Percentiles rank a stretch among this genome's conserved stretches.
These are phyloP conservation scores for Lepidostoma basale DNA, from an alignment of 1,140 invertebrate genomes.

Conservation along the genomic window DNA sequence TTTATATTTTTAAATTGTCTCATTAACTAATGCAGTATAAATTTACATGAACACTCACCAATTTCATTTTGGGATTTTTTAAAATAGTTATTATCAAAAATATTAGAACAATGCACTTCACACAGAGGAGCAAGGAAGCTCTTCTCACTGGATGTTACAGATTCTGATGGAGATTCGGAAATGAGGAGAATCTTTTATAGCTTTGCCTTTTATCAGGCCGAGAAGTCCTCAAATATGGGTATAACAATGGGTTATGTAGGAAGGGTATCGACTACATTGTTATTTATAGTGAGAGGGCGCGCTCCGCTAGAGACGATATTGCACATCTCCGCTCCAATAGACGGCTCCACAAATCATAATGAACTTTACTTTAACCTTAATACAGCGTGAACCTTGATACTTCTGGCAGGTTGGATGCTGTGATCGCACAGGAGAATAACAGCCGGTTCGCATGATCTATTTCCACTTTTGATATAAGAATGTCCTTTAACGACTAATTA, in stretches of 20 bases:
- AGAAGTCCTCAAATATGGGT: constrained; percentile 29
- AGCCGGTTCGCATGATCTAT: too few species aligned
- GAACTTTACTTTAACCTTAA: constrained; percentile 36
- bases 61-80: too few species aligned
- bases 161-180: constrained; percentile 6
- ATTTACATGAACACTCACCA: too few species aligned
- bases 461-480: too few species aligned
- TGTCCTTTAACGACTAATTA: too few species aligned
- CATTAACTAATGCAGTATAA: too few species aligned
- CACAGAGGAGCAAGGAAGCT: background rate
- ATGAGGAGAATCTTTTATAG: constrained; percentile 20
- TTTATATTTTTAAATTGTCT: too few species aligned
- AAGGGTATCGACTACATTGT: constrained; percentile 41
- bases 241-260: constrained; percentile 40
- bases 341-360: background rate
- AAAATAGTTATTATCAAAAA: too few species aligned
- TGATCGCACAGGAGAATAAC: too few species aligned
- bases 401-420: background rate
- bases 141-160: background rate
- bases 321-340: constrained; percentile 30
- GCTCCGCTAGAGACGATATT: constrained; percentile 36
- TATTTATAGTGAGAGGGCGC: constrained; percentile 40
- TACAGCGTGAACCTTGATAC: constrained; percentile 16
- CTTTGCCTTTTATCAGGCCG: constrained; percentile 37
- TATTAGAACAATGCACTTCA: too few species aligned